Percentiles rank a stretch among this genome's conserved stretches.
Conservation (phyloP, 2,797 vertebrate species). For the Artibeus jamaicensis region DNA sequence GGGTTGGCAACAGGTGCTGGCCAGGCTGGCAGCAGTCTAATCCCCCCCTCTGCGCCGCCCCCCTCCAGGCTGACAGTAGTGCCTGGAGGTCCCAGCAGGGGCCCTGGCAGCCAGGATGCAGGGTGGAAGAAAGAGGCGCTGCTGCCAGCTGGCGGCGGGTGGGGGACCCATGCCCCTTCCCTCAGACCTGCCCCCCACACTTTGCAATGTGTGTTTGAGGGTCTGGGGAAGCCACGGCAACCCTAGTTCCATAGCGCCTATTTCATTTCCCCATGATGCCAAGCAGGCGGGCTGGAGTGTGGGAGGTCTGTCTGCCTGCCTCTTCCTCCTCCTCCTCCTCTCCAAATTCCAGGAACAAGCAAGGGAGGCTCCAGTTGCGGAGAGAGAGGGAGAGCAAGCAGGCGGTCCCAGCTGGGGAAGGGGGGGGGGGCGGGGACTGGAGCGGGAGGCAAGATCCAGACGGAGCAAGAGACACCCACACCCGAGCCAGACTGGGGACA, state of each 20-base stretch:
- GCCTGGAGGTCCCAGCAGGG: constrained; percentile 59
- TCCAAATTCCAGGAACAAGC: constrained; percentile 79
- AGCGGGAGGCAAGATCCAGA: constrained; percentile 45
- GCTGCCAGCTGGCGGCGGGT: neutral
- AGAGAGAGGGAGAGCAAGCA: constrained; percentile 51
- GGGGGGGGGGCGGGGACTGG: neutral
- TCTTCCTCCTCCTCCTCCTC: constrained; percentile 77
- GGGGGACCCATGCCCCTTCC: neutral
- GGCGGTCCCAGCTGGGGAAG: constrained; percentile 60
- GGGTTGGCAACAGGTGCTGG: constrained; percentile 74
- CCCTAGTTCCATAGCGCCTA: constrained; percentile 60
- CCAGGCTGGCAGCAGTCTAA: constrained; percentile 71
- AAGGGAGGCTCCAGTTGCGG: constrained; percentile 76
- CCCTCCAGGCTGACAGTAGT: constrained; percentile 37
- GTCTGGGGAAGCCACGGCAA: constrained; percentile 49
- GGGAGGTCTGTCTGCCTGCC: constrained; percentile 78
- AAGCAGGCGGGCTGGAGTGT: constrained; percentile 66
- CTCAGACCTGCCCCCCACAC: neutral
- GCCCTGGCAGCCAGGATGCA: neutral
- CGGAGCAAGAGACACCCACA: constrained; percentile 9
- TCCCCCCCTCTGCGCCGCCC: constrained; percentile 33
- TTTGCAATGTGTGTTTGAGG: neutral
- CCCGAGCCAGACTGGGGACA: constrained; percentile 60
- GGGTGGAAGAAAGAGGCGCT: neutral
- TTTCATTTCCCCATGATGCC: constrained; percentile 64